A percentile compares a stretch with the other conserved stretches of the same genome.
These are phyloP conservation scores for Speoplatyrhinus poulsoni DNA, from an alignment of 2,113 vertebrate genomes.

Conservation along the genomic window DNA sequence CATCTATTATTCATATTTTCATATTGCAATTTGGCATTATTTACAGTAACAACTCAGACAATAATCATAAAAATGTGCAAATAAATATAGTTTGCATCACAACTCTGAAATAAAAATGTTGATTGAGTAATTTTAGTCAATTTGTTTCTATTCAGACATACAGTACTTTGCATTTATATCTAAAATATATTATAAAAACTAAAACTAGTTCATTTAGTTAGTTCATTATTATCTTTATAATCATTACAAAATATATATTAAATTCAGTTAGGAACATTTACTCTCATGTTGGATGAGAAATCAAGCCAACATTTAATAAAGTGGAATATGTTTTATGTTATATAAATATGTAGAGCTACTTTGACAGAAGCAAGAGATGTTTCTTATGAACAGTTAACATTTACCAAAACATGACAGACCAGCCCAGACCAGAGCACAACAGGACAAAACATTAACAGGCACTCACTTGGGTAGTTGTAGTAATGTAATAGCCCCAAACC, in stretches of 20 bases:
- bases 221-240: too few species aligned
- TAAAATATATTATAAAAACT: background rate
- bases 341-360: conserved; percentile 9
- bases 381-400: conserved; percentile 9
- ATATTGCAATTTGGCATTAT: too few species aligned
- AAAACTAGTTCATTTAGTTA: too few species aligned
- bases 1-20: too few species aligned
- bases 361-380: conserved; percentile 1
- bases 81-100: too few species aligned
- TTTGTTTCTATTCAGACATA: conserved; percentile 28
- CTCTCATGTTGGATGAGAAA: too few species aligned
- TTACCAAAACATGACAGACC: conserved; percentile 26
- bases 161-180: background rate
- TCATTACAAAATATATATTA: too few species aligned
- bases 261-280: too few species aligned
- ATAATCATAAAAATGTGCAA: too few species aligned
- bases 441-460: conserved; percentile 45
- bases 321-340: background rate
- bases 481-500: conserved; percentile 42
- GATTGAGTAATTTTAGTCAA: background rate
- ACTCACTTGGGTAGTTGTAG: conserved; percentile 63
- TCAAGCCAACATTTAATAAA: background rate
- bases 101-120: too few species aligned
- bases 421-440: conserved; percentile 22
- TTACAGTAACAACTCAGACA: too few species aligned